Conservation (phyloP, 2,888 invertebrate species). For the Matsumyia berberina region DNA sequence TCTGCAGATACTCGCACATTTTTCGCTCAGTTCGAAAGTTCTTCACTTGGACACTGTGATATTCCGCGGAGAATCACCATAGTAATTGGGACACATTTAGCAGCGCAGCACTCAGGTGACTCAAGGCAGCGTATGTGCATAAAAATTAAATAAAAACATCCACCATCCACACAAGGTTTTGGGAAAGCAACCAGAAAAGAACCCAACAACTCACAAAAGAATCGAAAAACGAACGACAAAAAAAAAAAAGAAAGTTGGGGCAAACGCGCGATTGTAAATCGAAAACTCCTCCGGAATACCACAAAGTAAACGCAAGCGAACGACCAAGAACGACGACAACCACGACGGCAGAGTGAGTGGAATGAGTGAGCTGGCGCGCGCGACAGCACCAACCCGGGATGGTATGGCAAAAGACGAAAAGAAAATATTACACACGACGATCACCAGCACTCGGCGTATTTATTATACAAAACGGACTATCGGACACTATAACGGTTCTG, state of each 20-base stretch:
- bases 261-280: conserved; percentile 69
- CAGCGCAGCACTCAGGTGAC: conserved; percentile 20
- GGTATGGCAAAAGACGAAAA: conserved; percentile 73
- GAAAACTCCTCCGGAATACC: conserved; percentile 73
- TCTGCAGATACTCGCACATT: conserved; percentile 28
- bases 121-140: conserved; percentile 31
- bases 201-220: conserved; percentile 32
- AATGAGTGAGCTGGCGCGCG: conserved; percentile 67
- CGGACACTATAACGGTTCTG: conserved; percentile 83
- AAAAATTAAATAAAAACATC: conserved; percentile 59
- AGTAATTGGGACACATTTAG: conserved; percentile 74
- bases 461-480: conserved; percentile 75
- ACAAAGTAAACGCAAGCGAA: conserved; percentile 61
- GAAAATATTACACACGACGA: conserved; percentile 67
- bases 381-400: conserved; percentile 57
- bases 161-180: conserved; percentile 27
- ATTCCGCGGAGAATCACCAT: conserved; percentile 36
- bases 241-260: conserved; percentile 71
- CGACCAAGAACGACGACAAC: conserved; percentile 32
- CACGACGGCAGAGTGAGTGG: conserved; percentile 57
- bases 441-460: conserved; percentile 53
- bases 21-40: conserved; percentile 38
- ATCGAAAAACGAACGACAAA: conserved; percentile 23
- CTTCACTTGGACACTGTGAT: conserved; percentile 45
- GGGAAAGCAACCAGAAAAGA: conserved; percentile 56